Percentiles rank a stretch among this genome's conserved stretches.
These are phyloP conservation scores for Polypterus bichir DNA, from an alignment of 2,113 vertebrate species.

Conservation along the genomic window DNA sequence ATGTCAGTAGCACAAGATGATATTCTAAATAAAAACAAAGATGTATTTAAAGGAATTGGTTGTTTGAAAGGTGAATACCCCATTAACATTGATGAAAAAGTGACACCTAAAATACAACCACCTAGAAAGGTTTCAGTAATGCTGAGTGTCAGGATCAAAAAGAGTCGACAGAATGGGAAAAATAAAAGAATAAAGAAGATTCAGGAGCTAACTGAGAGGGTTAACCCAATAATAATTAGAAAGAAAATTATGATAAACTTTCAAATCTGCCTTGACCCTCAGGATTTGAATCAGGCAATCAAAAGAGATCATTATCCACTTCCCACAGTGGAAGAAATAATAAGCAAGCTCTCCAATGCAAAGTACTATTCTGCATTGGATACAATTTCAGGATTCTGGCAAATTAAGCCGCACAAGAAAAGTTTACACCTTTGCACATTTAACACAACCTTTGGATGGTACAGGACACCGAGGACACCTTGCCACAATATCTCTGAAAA, in stretches of 20 bases:
- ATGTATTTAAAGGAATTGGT: slow-evolving; percentile 18
- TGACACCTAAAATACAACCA: slow-evolving; percentile 11
- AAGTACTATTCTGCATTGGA: slow-evolving; percentile 17
- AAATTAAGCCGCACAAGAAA: slow-evolving; percentile 15
- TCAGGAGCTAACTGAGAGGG: slow-evolving; percentile 4
- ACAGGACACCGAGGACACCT: background rate
- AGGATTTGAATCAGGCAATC: slow-evolving; percentile 3
- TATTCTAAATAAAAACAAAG: slow-evolving; percentile 7
- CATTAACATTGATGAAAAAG: slow-evolving; percentile 1
- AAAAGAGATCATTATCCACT: slow-evolving; percentile 15
- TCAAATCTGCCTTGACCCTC: slow-evolving; percentile 2
- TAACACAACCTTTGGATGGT: slow-evolving; percentile 13
- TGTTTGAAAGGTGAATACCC: slow-evolving; percentile 16
- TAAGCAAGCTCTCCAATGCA: slow-evolving; percentile 7
- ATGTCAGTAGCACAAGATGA: slow-evolving; percentile 15
- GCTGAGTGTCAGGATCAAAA: slow-evolving; percentile 5
- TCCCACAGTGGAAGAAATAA: slow-evolving; percentile 14
- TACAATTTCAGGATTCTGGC: slow-evolving; percentile 20
- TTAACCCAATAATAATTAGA: slow-evolving; percentile 5
- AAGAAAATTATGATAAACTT: background rate
- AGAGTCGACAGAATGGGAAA: slow-evolving; percentile 10
- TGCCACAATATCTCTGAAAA: slow-evolving; percentile 6
- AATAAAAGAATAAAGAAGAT: background rate
- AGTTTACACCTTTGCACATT: slow-evolving; percentile 14
- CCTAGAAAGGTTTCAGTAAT: slow-evolving; percentile 16